These are phyloP conservation scores for Cheirogaleus major DNA, from an alignment of 2,797 vertebrate species.

Conservation along the genomic window DNA sequence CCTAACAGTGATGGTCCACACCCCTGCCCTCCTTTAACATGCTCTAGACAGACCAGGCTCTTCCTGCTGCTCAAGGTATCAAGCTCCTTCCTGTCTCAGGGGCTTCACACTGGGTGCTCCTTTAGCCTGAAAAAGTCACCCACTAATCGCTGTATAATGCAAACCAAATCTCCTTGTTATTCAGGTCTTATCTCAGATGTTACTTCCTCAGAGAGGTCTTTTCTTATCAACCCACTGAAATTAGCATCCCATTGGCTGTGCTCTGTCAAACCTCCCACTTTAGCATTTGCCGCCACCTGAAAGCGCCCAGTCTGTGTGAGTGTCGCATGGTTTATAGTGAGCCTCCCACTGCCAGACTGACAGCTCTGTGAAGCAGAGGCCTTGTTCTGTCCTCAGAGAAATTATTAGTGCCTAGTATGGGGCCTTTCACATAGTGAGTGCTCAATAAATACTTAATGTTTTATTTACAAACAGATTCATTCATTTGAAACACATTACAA, in stretches of 20 bases:
- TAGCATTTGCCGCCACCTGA: neutral
- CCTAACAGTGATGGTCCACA: neutral
- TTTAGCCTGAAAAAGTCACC: neutral
- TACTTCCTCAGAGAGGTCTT: neutral
- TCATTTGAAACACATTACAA: neutral
- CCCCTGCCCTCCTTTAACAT: neutral
- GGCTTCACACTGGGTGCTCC: neutral
- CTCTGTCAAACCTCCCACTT: neutral
- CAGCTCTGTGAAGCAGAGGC: neutral
- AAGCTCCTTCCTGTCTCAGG: no score
- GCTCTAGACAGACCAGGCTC: neutral
- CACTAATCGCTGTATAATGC: neutral
- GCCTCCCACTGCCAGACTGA: neutral
- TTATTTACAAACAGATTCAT: neutral
- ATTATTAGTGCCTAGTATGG: neutral
- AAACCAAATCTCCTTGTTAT: no score
- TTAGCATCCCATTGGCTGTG: neutral
- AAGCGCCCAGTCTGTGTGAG: neutral
- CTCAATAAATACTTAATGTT: neutral
- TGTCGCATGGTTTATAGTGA: rapidly evolving
- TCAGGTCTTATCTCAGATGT: neutral
- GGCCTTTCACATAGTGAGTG: no score
- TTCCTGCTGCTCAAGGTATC: neutral
- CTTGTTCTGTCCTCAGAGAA: neutral
- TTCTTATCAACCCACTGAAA: no score